A percentile compares a stretch with the other conserved stretches of the same genome.
These are phyloP conservation scores for Mus pahari DNA, from an alignment of 2,113 vertebrate genomes.

Conservation along the genomic window DNA sequence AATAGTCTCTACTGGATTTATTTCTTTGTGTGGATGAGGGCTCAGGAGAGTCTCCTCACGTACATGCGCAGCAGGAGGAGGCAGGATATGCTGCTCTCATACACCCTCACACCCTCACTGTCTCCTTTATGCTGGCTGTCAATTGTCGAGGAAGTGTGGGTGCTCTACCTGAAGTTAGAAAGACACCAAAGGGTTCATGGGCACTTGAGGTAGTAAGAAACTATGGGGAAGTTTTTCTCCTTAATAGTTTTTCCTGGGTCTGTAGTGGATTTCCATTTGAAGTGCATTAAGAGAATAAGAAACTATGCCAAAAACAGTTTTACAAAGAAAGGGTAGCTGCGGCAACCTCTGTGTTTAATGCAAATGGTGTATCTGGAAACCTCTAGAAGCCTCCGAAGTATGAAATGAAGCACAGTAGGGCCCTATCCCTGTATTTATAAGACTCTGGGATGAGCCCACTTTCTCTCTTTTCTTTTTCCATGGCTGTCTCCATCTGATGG, in stretches of 20 bases:
- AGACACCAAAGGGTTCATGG: accelerated
- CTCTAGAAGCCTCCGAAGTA: background rate
- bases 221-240: background rate
- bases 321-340: background rate
- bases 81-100: background rate
- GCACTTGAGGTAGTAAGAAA: accelerated
- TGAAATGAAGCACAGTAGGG: background rate
- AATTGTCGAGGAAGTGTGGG: background rate
- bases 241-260: background rate
- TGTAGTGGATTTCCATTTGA: background rate
- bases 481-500: background rate
- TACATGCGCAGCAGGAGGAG: background rate
- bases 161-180: background rate
- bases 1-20: background rate
- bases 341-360: background rate
- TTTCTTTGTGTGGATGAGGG: background rate
- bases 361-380: background rate
- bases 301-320: background rate
- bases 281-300: background rate
- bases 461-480: background rate
- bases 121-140: background rate
- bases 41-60: background rate
- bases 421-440: background rate
- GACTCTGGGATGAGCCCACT: background rate
- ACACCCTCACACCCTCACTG: background rate